Percentiles rank a stretch among this genome's conserved stretches.
phyloP scores from a whole-genome alignment of 1,140 invertebrate genomes.

The Papilio polyxenes region DNA sequence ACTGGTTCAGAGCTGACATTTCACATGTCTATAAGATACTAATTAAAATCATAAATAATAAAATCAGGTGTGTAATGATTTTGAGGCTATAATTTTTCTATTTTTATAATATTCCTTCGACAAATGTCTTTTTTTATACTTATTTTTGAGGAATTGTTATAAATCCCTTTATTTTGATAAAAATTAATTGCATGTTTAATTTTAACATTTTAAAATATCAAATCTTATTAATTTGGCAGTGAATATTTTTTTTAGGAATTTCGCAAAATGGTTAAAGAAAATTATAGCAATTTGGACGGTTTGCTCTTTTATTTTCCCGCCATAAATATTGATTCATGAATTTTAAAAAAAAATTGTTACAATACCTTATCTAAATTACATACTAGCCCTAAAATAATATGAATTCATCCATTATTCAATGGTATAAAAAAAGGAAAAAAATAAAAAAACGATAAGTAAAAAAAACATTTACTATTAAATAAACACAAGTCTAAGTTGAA shows the following conservation, averaged over 20 bases:
- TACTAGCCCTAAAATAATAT: neutral
- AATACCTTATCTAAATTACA: neutral
- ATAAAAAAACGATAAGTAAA: constrained; percentile 58
- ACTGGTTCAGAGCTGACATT: no score
- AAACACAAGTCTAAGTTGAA: constrained; percentile 52
- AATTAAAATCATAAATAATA: no score
- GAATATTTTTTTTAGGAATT: neutral
- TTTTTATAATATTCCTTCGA: no score
- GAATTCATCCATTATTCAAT: neutral
- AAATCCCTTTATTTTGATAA: no score
- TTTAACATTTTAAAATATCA: no score
- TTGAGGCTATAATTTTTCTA: no score
- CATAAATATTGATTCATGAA: neutral
- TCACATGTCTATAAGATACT: no score
- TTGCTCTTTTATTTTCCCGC: constrained; percentile 1
- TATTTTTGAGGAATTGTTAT: no score
- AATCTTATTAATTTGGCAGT: neutral
- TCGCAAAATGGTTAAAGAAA: neutral
- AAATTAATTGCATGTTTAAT: no score
- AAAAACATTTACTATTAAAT: constrained; percentile 64
- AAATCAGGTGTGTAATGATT: no score
- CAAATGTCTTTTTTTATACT: no score
- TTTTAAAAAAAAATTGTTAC: neutral
- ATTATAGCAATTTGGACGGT: constrained; percentile 13
- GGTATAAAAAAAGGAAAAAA: constrained; percentile 42